Base-by-base conservation (phyloP, 2,113 vertebrate genomes). In the Syrmaticus mikado region DNA sequence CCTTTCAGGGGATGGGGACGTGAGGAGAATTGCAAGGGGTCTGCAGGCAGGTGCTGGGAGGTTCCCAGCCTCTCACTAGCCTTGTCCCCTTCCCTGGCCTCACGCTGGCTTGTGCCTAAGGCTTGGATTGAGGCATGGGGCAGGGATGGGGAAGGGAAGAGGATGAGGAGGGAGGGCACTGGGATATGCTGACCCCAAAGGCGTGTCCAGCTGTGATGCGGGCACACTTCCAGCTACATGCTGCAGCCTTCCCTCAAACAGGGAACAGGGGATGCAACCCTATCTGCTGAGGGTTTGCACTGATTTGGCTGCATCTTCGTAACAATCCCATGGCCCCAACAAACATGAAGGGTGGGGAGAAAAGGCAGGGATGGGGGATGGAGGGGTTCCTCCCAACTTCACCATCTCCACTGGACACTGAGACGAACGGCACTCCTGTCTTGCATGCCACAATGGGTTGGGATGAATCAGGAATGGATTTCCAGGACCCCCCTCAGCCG, bases 1-100 rank as follows among this genome's bases (percentile, higher is more conserved):
- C 97, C 97, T 96, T 96, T 97, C 96, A 95, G 94, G 93, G 94
- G 61, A 96, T 86, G 77, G 75, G 45, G 71, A 97, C 88, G 92
- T 97, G 97, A 97, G 95, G 83, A 81, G 97, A 97, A 97, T 97
- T 93, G 81, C 82, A 94, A 97, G 81, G 67, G 85, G 91, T 46
- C 71, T 32, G 10, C 52, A 80, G 60, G 92, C 95, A 97, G 95
- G 96, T 96, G 94, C 75, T 96, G 58, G 90, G 46, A 68, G 68
- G 83, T 90, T 91, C 88, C 73, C 79, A 93, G 95, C 83, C 91
- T 90, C 78, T 92, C 79, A 11, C 45, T 48, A 92, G 81, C 93
- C 82, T 77, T 68, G 75, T 75, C 82, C 64, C 80, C 24, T 46
- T 68, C 79, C 80, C 68, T 34, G 52, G 61, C 64, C 85, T 75